Conservation (phyloP, 1,140 invertebrate genomes). For the Lepidostoma basale region DNA sequence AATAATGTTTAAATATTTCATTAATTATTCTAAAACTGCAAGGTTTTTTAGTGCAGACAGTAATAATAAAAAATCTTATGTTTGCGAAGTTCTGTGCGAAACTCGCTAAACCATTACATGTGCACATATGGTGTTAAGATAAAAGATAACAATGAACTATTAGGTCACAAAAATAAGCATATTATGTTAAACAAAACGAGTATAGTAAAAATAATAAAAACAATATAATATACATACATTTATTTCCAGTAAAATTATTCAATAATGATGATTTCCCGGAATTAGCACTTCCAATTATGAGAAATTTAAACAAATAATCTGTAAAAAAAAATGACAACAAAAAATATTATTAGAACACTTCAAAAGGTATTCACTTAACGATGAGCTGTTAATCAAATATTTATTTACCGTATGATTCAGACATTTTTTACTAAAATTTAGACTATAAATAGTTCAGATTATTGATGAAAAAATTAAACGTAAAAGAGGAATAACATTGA, state of each 20-base stretch:
- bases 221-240: constrained; percentile 69
- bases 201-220: not conserved
- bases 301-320: constrained; percentile 86
- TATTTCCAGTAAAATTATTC: constrained; percentile 90
- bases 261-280: constrained; percentile 89
- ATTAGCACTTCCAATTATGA: constrained; percentile 83
- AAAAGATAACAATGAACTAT: not conserved
- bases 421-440: constrained; percentile 24
- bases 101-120: no score
- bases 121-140: not conserved
- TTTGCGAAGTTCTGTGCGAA: no score
- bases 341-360: not conserved
- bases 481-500: constrained; percentile 5
- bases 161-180: not conserved
- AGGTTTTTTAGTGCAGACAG: no score
- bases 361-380: not conserved
- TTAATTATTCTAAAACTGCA: no score
- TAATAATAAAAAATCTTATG: no score
- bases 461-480: constrained; percentile 16
- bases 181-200: no score
- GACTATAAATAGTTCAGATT: no score
- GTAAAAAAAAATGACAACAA: constrained; percentile 53
- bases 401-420: constrained; percentile 38
- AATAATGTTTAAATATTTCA: no score
- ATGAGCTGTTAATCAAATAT: not conserved